Evolutionary conservation across 2,888 invertebrate genomes (phyloP).

Genomic region (Macrosiphum euphorbiae): DNA sequence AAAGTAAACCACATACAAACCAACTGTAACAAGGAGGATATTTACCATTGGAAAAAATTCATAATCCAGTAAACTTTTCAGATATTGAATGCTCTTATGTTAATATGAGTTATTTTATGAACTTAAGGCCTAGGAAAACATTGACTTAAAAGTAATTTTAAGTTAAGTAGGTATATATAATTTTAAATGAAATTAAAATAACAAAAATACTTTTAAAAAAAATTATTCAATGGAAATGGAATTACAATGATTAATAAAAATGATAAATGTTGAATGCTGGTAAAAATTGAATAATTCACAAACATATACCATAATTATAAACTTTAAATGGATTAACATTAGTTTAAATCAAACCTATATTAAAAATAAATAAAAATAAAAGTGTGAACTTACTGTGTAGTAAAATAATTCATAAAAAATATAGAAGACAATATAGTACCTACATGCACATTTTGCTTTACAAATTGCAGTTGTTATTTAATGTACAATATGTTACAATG

Average conservation of each 20-base stretch:
- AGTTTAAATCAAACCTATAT: conserved; percentile 9
- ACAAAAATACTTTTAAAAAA: neutral
- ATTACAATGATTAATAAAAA: neutral
- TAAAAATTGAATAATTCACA: conserved; percentile 21
- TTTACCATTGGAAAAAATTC: neutral
- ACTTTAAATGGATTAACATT: conserved; percentile 48
- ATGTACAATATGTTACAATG: conserved; percentile 37
- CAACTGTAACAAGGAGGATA: neutral
- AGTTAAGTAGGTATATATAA: neutral
- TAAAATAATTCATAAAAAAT: conserved; percentile 29
- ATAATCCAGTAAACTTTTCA: neutral
- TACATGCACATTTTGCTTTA: conserved; percentile 21
- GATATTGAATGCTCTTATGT: neutral
- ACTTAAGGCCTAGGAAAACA: neutral
- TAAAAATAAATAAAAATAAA: conserved; percentile 3
- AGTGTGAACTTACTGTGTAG: neutral
- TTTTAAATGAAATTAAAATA: neutral
- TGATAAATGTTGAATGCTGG: neutral
- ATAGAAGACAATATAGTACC: conserved; percentile 41
- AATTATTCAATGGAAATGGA: neutral
- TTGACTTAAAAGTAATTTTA: neutral
- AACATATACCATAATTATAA: neutral
- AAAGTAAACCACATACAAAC: neutral
- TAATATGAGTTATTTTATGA: neutral
- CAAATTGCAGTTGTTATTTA: conserved; percentile 2